Conservation (phyloP, 1,140 invertebrate genomes). For the Nasonia giraulti region DNA sequence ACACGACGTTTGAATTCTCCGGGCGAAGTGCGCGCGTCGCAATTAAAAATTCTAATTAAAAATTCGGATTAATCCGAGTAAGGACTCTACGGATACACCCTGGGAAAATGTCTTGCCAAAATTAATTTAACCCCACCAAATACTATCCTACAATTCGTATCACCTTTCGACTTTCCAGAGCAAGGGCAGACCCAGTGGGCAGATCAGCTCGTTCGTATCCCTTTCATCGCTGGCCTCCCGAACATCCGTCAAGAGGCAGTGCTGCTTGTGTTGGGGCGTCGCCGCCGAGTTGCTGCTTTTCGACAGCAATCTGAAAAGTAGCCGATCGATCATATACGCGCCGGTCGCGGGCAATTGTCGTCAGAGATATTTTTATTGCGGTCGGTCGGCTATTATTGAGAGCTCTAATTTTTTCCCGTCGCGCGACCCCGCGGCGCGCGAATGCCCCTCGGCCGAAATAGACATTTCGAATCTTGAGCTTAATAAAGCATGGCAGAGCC, state of each 20-base stretch:
- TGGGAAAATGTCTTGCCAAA: not conserved
- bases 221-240: not conserved
- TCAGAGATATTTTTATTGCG: slow-evolving; percentile 39
- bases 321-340: slow-evolving; percentile 17
- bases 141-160: not conserved
- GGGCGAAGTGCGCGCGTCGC: too few species aligned
- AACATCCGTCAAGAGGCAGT: not conserved
- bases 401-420: slow-evolving; percentile 33
- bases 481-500: not conserved
- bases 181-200: not conserved
- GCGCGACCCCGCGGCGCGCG: too few species aligned
- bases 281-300: not conserved
- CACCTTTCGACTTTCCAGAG: slow-evolving; percentile 20
- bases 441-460: slow-evolving; percentile 15
- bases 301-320: slow-evolving; percentile 34
- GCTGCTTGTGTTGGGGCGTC: not conserved
- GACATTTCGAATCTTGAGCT: slow-evolving; percentile 18
- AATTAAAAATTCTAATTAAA: too few species aligned
- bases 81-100: not conserved
- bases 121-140: not conserved
- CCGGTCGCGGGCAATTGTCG: not conserved
- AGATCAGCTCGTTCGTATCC: not conserved
- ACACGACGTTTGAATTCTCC: too few species aligned
- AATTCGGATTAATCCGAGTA: not conserved
- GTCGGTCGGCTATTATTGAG: slow-evolving; percentile 30